Evolutionary conservation across 2,113 vertebrate genomes (phyloP).

Genomic region (Peromyscus polionotus): DNA sequence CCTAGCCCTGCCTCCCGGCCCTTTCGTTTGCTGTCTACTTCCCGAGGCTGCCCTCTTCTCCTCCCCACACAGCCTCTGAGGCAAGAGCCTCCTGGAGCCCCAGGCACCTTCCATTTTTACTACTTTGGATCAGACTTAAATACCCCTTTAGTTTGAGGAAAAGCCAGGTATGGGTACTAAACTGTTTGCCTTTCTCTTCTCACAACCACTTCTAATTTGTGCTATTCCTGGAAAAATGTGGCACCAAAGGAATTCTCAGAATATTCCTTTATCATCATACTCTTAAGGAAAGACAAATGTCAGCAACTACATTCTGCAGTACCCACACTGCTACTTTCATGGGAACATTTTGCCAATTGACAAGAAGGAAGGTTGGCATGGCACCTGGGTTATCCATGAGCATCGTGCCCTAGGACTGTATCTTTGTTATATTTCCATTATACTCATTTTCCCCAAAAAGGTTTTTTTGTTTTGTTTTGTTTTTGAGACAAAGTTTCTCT

Average conservation of each 20-base stretch:
- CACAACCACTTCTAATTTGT: too few relatives aligned
- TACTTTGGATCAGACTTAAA: not conserved
- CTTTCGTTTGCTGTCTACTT: accelerated
- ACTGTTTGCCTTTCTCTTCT: not conserved
- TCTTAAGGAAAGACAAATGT: accelerated
- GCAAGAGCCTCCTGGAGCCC: not conserved
- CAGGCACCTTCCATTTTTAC: not conserved
- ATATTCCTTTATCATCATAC: accelerated
- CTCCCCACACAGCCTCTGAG: not conserved
- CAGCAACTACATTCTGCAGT: not conserved
- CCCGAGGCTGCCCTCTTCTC: too few relatives aligned
- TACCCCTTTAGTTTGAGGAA: not conserved
- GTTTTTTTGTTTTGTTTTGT: too few relatives aligned
- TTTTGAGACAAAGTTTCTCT: too few relatives aligned
- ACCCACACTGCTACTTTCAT: too few relatives aligned
- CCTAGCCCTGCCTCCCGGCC: accelerated
- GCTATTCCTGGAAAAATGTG: too few relatives aligned
- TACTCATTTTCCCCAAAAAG: not conserved
- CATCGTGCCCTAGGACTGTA: accelerated
- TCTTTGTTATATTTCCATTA: not conserved
- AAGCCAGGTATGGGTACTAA: not conserved
- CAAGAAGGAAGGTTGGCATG: not conserved
- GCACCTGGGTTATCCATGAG: too few relatives aligned
- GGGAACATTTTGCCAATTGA: not conserved
- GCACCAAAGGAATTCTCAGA: not conserved